phyloP scores from a whole-genome alignment of 2,113 vertebrate genomes.

The Zosterops hypoxanthus region DNA sequence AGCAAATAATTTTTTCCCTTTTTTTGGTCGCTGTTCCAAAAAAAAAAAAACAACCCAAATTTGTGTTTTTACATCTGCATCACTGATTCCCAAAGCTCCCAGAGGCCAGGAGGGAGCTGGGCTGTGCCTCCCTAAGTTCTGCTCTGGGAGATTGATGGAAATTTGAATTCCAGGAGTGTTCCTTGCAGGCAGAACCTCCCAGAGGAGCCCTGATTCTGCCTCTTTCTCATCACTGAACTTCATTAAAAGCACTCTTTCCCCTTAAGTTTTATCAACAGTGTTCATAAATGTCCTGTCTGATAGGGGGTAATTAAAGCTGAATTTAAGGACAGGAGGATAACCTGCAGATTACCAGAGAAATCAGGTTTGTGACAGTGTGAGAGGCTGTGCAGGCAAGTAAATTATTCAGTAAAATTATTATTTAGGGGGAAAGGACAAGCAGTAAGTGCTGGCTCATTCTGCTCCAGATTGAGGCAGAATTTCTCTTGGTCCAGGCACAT shows the following conservation, averaged over 20 bases:
- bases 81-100: not conserved
- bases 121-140: not conserved
- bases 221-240: not conserved
- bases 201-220: not conserved
- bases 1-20: not conserved
- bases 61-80: not conserved
- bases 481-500: not conserved
- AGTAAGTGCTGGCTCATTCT: not conserved
- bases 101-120: not conserved
- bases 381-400: not conserved
- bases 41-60: too few relatives aligned
- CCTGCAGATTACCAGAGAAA: not conserved
- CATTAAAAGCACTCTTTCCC: not conserved
- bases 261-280: not conserved
- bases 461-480: fast-evolving
- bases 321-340: not conserved
- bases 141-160: not conserved
- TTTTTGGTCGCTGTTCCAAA: not conserved
- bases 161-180: not conserved
- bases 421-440: not conserved
- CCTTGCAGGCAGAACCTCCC: not conserved
- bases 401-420: not conserved
- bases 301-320: fast-evolving
- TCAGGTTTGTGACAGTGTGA: not conserved
- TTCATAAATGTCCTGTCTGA: not conserved